Evolutionary conservation across 2,797 vertebrate genomes (phyloP).

Genomic region (Cryptoblepharus egeriae): DNA sequence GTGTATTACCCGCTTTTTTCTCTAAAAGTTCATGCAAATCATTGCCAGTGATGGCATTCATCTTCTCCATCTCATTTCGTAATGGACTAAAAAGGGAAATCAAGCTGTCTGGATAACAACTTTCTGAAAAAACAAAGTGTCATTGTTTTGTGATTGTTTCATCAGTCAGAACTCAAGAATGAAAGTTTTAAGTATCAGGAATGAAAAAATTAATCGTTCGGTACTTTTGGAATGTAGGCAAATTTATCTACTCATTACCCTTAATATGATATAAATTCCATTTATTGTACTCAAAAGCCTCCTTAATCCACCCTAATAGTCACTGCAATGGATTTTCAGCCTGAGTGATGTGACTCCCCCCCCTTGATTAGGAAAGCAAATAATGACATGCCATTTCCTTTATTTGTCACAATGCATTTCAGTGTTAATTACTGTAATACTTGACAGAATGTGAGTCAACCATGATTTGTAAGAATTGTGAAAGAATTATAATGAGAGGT

Average conservation of each 20-base stretch:
- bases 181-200: neutral
- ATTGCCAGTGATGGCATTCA: neutral
- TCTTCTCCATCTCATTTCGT: neutral
- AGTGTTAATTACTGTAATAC: conserved; percentile 45
- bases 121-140: neutral
- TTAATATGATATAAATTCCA: conserved; percentile 12
- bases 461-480: neutral
- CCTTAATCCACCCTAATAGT: conserved; percentile 33
- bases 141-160: conserved; percentile 14
- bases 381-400: conserved; percentile 47
- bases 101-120: neutral
- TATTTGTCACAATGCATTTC: conserved; percentile 55
- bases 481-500: neutral
- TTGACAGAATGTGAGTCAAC: conserved; percentile 42
- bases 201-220: neutral
- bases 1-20: conserved; percentile 9
- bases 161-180: conserved; percentile 1
- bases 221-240: neutral
- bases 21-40: neutral
- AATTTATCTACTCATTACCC: neutral
- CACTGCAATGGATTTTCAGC: conserved; percentile 40
- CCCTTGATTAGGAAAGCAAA: conserved; percentile 36
- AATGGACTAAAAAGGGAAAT: neutral
- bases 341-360: conserved; percentile 12
- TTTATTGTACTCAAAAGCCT: conserved; percentile 24